These are phyloP conservation scores for Rhinichthys klamathensis DNA, from an alignment of 2,113 vertebrate genomes.

Conservation along the genomic window DNA sequence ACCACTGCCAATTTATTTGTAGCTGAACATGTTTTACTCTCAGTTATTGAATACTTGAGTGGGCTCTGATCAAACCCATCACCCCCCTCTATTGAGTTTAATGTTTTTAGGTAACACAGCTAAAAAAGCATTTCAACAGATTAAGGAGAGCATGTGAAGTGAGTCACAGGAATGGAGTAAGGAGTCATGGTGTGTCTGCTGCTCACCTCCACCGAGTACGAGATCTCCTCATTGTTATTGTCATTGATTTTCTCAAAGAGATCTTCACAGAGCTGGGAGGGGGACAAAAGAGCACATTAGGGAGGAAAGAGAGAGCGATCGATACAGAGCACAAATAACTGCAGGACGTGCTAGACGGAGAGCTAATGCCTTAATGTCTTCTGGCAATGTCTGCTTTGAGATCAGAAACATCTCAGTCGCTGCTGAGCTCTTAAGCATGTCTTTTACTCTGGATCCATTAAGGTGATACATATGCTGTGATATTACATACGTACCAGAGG, in stretches of 20 bases:
- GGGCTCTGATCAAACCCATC: neutral
- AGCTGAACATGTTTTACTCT: neutral
- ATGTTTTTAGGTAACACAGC: neutral
- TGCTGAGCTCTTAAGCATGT: neutral
- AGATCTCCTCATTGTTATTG: constrained; percentile 92
- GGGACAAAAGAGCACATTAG: constrained; percentile 58
- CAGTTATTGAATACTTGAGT: neutral
- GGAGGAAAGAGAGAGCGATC: constrained; percentile 28
- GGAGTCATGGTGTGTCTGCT: neutral
- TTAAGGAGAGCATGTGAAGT: neutral
- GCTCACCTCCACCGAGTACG: constrained; percentile 89
- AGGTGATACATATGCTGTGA: neutral
- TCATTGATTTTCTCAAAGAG: constrained; percentile 98
- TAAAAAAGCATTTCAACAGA: constrained; percentile 1
- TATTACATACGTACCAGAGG: constrained; percentile 83
- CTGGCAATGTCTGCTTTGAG: constrained; percentile 30
- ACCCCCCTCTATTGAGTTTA: neutral
- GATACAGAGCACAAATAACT: constrained; percentile 55
- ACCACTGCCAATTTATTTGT: neutral
- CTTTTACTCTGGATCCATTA: constrained; percentile 14
- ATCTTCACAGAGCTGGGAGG: constrained; percentile 91
- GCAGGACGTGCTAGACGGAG: constrained; percentile 20
- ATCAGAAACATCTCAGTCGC: constrained; percentile 39
- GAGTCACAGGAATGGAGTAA: neutral
- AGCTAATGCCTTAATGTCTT: constrained; percentile 52